Evolutionary conservation across 2,888 invertebrate genomes (phyloP).

Genomic region (Creontiades dilutus): DNA sequence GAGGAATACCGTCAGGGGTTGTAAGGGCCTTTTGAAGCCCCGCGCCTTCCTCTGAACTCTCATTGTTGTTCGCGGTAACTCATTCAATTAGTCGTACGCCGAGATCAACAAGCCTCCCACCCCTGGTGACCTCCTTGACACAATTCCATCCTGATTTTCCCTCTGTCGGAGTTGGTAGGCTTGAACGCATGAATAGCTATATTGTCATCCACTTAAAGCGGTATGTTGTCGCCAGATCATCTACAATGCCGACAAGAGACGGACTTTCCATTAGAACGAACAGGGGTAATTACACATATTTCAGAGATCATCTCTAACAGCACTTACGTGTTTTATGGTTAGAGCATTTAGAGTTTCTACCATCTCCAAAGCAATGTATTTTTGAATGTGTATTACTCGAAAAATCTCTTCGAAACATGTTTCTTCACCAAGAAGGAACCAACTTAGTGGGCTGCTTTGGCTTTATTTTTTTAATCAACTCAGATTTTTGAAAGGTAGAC

Average conservation of each 20-base stretch:
- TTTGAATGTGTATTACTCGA: too few relatives aligned
- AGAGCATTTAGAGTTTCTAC: too few relatives aligned
- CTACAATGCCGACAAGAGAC: background rate
- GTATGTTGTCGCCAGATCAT: background rate
- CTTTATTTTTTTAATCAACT: too few relatives aligned
- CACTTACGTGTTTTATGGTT: too few relatives aligned
- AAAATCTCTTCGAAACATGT: too few relatives aligned
- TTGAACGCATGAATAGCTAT: background rate
- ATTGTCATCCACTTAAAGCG: background rate
- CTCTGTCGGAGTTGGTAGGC: background rate
- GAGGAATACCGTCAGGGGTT: background rate
- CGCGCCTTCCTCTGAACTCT: background rate
- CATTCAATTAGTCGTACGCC: slow-evolving; percentile 43
- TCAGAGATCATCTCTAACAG: too few relatives aligned
- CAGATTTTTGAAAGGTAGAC: too few relatives aligned
- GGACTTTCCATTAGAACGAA: too few relatives aligned
- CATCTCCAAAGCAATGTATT: too few relatives aligned
- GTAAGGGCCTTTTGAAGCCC: background rate
- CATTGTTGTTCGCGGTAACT: slow-evolving; percentile 45
- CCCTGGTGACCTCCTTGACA: background rate
- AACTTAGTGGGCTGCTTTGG: too few relatives aligned
- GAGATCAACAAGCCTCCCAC: slow-evolving; percentile 41
- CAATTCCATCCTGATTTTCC: background rate
- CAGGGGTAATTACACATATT: too few relatives aligned
- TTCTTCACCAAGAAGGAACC: too few relatives aligned